Conservation (phyloP, 1,140 invertebrate species). For the Lasioglossum albipes region DNA sequence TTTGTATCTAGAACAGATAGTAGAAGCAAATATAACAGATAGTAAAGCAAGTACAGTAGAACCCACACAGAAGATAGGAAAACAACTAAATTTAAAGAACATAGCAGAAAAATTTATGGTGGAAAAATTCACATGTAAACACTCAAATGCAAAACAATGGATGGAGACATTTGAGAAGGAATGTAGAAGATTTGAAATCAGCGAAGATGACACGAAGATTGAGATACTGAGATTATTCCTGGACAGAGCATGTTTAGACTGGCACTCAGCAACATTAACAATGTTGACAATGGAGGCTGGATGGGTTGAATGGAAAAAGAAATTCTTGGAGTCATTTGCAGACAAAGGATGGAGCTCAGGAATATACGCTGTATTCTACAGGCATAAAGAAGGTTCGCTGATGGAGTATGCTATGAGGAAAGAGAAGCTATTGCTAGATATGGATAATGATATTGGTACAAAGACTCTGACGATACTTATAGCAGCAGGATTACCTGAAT, state of each 20-base stretch:
- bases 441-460: neutral
- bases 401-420: constrained; percentile 6
- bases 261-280: constrained; percentile 2
- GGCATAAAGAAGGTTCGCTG: constrained; percentile 15
- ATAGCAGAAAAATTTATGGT: neutral
- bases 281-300: neutral
- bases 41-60: neutral
- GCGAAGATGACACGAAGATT: neutral
- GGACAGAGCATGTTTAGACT: neutral
- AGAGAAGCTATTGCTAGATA: constrained; percentile 14
- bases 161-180: constrained; percentile 5
- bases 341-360: constrained; percentile 23
- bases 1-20: constrained; percentile 21
- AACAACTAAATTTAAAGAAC: neutral
- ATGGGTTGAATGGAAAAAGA: constrained; percentile 17
- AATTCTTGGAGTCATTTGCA: constrained; percentile 19
- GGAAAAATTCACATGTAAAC: neutral
- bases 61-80: neutral
- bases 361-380: neutral
- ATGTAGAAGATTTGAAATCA: constrained; percentile 11
- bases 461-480: neutral
- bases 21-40: constrained; percentile 1
- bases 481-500: constrained; percentile 17
- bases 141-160: constrained; percentile 7
- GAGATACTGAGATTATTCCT: constrained; percentile 15